phyloP scores from a whole-genome alignment of 2,113 vertebrate species.

The Trachemys scripta region DNA sequence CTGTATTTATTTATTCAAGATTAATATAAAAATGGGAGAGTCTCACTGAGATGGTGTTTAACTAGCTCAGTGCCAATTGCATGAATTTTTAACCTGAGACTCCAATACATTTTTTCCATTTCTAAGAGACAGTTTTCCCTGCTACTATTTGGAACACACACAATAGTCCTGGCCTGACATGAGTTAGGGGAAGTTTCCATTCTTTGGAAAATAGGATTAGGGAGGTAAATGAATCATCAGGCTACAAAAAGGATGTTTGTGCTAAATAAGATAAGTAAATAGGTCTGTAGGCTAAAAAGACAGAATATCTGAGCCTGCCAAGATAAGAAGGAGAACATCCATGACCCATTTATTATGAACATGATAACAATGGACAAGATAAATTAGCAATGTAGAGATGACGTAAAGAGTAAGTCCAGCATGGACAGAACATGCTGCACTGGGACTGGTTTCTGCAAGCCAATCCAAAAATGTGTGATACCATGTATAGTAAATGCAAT shows the following conservation, averaged over 20 bases:
- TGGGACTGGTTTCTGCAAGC: not conserved
- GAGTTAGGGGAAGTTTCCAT: no score
- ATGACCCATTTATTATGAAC: not conserved
- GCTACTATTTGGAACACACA: not conserved
- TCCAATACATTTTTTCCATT: not conserved
- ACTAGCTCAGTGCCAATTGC: conserved; percentile 14
- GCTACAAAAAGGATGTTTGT: not conserved
- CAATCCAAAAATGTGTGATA: not conserved
- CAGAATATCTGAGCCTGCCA: not conserved
- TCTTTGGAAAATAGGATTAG: no score
- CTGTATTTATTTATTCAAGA: conserved; percentile 11
- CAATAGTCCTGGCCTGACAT: no score
- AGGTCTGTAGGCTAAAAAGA: not conserved
- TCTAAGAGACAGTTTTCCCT: not conserved
- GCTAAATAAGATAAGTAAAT: not conserved
- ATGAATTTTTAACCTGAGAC: not conserved
- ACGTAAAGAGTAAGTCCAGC: not conserved
- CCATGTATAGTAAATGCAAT: not conserved
- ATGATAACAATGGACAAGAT: not conserved
- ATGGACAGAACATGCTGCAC: not conserved
- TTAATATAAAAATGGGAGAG: conserved; percentile 15
- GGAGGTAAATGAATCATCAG: not conserved
- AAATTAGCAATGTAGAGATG: not conserved
- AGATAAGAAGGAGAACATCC: not conserved
- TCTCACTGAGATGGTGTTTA: conserved; percentile 10